Percentiles rank a stretch among this genome's conserved stretches.
phyloP scores from a whole-genome alignment of 2,888 invertebrate species.

The Machimus rusticus region DNA sequence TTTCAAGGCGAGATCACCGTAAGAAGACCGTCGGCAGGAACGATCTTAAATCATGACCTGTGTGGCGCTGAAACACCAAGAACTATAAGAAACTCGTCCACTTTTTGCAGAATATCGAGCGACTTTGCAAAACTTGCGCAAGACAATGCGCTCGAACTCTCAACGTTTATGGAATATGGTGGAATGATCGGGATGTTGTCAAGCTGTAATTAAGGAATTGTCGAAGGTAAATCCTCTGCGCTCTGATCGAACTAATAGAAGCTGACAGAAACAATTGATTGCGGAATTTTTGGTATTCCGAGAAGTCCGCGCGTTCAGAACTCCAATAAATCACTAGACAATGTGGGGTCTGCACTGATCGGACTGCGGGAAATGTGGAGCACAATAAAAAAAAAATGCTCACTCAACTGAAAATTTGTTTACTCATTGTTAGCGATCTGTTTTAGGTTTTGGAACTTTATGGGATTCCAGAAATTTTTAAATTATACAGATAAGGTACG shows the following conservation, averaged over 20 bases:
- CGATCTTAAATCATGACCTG: conserved; percentile 27
- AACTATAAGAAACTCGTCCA: background rate
- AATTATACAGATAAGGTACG: background rate
- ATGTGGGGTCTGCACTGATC: background rate
- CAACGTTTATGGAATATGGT: conserved; percentile 30
- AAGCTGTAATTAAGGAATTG: conserved; percentile 35
- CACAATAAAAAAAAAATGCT: background rate
- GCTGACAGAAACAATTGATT: conserved; percentile 30
- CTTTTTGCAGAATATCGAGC: background rate
- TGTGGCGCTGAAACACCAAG: background rate
- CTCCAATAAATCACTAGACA: background rate
- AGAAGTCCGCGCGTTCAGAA: background rate
- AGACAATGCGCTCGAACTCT: conserved; percentile 27
- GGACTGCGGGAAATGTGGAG: background rate
- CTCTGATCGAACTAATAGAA: background rate
- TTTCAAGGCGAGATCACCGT: conserved; percentile 32
- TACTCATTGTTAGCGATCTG: background rate
- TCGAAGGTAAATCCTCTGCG: conserved; percentile 18
- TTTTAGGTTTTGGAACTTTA: background rate
- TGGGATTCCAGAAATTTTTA: background rate
- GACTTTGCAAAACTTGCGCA: conserved; percentile 25
- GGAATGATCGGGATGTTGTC: conserved; percentile 38
- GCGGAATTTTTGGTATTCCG: conserved; percentile 23
- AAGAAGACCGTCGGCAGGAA: background rate
- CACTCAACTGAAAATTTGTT: background rate